These are phyloP conservation scores for Drosophila kanapiae DNA, from an alignment of 1,140 invertebrate species.

Conservation along the genomic window DNA sequence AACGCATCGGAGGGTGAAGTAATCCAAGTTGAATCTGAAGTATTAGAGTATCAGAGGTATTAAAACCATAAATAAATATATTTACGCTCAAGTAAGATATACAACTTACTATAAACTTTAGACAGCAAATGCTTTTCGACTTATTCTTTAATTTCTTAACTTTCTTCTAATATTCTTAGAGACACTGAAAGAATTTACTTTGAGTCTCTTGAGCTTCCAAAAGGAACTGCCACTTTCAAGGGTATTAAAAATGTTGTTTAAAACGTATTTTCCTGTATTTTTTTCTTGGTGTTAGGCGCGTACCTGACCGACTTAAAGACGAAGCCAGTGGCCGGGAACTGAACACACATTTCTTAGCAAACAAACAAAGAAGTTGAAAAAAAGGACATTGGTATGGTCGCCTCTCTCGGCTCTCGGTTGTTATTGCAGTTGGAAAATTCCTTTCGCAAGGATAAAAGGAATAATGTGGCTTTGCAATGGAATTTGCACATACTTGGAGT, in stretches of 20 bases:
- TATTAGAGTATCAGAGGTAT: background rate
- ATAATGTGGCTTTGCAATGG: constrained; percentile 83
- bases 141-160: too few species aligned
- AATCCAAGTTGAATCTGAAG: background rate
- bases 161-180: too few species aligned
- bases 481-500: constrained; percentile 80
- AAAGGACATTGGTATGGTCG: constrained; percentile 43
- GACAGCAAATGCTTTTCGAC: background rate
- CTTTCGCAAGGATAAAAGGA: constrained; percentile 81
- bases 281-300: constrained; percentile 46
- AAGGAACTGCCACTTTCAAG: too few species aligned
- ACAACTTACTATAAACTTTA: too few species aligned
- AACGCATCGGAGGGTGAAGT: too few species aligned
- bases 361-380: constrained; percentile 49
- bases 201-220: background rate
- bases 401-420: constrained; percentile 48
- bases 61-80: too few species aligned
- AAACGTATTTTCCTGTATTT: constrained; percentile 21
- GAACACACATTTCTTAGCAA: constrained; percentile 50
- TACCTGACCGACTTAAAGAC: constrained; percentile 55
- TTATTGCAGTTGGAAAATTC: constrained; percentile 82
- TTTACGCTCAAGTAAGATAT: background rate
- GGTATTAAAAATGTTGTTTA: constrained; percentile 23
- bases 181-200: too few species aligned
- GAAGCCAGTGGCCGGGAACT: constrained; percentile 35